phyloP scores from a whole-genome alignment of 1,140 invertebrate species.

The Drosophila malerkotliana region DNA sequence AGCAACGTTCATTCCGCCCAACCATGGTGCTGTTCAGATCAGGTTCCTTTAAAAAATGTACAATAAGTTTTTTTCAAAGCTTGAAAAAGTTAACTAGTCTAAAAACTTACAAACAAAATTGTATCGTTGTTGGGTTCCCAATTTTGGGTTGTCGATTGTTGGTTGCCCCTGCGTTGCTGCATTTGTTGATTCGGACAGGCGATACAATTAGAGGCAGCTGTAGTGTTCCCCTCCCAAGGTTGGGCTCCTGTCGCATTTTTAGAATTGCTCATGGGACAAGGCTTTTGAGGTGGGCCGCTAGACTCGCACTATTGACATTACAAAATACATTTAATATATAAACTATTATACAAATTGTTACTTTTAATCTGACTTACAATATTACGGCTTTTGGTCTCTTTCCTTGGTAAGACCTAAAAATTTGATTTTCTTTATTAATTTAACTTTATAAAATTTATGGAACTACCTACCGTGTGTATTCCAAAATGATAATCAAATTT shows the following conservation, averaged over 20 bases:
- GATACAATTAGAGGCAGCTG: background rate
- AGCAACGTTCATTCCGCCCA: background rate
- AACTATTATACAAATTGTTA: too few species aligned
- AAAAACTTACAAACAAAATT: slow-evolving; percentile 33
- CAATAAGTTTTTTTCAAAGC: background rate
- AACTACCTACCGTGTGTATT: background rate
- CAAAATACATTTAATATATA: background rate
- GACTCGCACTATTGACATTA: background rate
- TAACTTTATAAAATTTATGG: background rate
- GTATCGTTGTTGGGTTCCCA: slow-evolving; percentile 1
- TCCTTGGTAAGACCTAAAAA: background rate
- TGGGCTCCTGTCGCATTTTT: background rate
- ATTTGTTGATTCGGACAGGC: too few species aligned
- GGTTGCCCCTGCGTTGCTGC: background rate
- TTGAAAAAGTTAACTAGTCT: background rate
- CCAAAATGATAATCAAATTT: background rate
- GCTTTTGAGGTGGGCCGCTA: background rate
- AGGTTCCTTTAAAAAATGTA: slow-evolving; percentile 25
- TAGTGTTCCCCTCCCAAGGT: background rate
- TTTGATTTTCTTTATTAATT: background rate
- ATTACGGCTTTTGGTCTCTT: background rate
- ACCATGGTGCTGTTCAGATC: slow-evolving; percentile 44
- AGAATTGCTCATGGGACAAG: background rate
- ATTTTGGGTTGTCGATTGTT: background rate
- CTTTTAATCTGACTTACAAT: background rate